Conservation (phyloP, 2,797 vertebrate genomes). For the Pseudocheirus occidentalis region DNA sequence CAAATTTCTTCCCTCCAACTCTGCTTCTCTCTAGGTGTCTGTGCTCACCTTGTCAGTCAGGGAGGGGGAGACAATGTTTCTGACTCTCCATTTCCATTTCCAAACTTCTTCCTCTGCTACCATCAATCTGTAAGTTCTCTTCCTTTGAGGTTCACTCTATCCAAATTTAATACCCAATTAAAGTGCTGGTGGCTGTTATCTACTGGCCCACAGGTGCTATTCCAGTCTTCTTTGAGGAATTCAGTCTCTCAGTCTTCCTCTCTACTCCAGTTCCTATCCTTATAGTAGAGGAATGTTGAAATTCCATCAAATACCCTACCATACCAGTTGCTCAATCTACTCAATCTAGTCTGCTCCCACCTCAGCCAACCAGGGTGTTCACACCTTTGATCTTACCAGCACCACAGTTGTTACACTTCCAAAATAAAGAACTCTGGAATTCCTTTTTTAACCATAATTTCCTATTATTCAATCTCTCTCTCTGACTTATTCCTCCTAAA, state of each 20-base stretch:
- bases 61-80: neutral
- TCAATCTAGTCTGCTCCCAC: neutral
- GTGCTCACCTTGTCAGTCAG: neutral
- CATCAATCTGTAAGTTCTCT: neutral
- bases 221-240: neutral
- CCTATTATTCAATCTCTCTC: neutral
- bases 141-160: neutral
- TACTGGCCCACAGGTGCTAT: neutral
- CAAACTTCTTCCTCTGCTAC: neutral
- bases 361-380: neutral
- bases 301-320: neutral
- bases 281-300: neutral
- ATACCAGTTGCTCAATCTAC: neutral
- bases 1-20: neutral
- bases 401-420: neutral
- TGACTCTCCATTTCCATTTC: neutral
- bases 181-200: neutral
- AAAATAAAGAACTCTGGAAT: neutral
- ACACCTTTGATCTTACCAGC: neutral
- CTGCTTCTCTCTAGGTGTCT: neutral
- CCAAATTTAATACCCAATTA: neutral
- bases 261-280: neutral
- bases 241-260: neutral
- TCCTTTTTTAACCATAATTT: neutral
- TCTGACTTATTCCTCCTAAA: neutral